A percentile compares a stretch with the other conserved stretches of the same genome.
Conservation (phyloP, 2,797 vertebrate genomes). For the Syndactyla subalaris region DNA sequence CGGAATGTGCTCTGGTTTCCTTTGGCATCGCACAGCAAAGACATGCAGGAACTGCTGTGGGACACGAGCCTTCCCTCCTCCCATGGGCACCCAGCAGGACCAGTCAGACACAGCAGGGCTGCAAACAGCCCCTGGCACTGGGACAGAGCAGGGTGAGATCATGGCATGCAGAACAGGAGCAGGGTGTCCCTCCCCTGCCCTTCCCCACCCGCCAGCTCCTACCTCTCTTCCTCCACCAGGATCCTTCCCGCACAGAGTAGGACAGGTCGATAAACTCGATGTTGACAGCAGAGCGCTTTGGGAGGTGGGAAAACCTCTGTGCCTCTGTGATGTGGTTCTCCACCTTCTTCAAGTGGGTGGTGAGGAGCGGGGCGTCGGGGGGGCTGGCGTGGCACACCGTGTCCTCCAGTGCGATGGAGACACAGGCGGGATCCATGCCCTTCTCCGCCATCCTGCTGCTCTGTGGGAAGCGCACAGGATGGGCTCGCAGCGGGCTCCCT, state of each 20-base stretch:
- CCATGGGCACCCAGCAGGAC: not conserved
- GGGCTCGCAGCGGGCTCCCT: not conserved
- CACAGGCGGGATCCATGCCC: conserved; percentile 80
- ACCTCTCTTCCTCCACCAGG: conserved; percentile 97
- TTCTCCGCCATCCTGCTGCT: conserved; percentile 89
- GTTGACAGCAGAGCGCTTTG: conserved; percentile 93
- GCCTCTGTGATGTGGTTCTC: conserved; percentile 99
- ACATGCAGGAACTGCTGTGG: accelerated
- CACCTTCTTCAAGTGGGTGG: conserved; percentile 95
- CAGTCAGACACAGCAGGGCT: not conserved
- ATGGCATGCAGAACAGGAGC: not conserved
- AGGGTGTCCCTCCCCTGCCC: not conserved
- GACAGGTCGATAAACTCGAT: conserved; percentile 95
- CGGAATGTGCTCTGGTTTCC: not conserved
- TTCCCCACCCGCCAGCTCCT: not conserved
- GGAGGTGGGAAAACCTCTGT: conserved; percentile 95
- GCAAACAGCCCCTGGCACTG: not conserved
- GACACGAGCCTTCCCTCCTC: not conserved
- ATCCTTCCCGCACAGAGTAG: conserved; percentile 94
- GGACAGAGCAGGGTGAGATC: not conserved
- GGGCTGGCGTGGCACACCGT: conserved; percentile 80
- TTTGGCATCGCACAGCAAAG: not conserved
- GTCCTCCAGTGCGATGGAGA: conserved; percentile 91
- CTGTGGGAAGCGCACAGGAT: conserved; percentile 49
- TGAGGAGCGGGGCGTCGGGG: conserved; percentile 87